Percentiles rank a stretch among this genome's conserved stretches.
Evolutionary conservation across 2,888 invertebrate species (phyloP).

Genomic region (Smittia aterrima): DNA sequence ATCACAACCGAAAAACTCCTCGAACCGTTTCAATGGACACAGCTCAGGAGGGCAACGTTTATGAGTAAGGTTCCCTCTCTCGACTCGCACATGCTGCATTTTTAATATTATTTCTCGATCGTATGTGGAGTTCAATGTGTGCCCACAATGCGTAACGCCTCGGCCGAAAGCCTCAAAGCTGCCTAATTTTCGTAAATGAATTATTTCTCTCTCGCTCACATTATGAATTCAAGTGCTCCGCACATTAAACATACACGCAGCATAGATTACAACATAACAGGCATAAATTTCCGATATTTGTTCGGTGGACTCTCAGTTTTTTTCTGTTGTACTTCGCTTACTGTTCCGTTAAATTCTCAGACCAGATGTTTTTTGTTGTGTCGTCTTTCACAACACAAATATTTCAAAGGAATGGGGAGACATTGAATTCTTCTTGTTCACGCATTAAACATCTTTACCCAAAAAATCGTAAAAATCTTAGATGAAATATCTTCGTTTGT

Average conservation of each 20-base stretch:
- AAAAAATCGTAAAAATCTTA: no score
- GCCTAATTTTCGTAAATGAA: constrained; percentile 29
- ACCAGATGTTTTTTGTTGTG: constrained; percentile 25
- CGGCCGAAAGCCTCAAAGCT: constrained; percentile 24
- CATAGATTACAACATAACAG: constrained; percentile 22
- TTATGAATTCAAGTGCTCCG: not conserved
- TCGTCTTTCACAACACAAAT: not conserved
- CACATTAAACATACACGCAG: constrained; percentile 8
- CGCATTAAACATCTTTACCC: no score
- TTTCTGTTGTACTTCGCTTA: not conserved
- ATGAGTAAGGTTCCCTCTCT: constrained; percentile 27
- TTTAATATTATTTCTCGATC: constrained; percentile 15
- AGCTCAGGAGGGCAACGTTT: constrained; percentile 26
- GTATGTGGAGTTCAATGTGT: constrained; percentile 11
- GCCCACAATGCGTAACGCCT: constrained; percentile 25
- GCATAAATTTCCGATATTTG: constrained; percentile 7
- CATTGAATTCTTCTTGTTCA: no score
- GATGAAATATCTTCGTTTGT: no score
- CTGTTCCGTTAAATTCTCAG: not conserved
- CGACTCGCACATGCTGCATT: constrained; percentile 34
- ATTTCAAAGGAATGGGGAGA: no score
- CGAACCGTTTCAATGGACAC: constrained; percentile 34
- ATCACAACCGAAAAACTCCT: constrained; percentile 31
- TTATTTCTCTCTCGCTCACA: constrained; percentile 7
- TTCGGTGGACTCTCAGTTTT: not conserved